Conservation (phyloP, 2,113 vertebrate genomes). For the Catharus minimus region DNA sequence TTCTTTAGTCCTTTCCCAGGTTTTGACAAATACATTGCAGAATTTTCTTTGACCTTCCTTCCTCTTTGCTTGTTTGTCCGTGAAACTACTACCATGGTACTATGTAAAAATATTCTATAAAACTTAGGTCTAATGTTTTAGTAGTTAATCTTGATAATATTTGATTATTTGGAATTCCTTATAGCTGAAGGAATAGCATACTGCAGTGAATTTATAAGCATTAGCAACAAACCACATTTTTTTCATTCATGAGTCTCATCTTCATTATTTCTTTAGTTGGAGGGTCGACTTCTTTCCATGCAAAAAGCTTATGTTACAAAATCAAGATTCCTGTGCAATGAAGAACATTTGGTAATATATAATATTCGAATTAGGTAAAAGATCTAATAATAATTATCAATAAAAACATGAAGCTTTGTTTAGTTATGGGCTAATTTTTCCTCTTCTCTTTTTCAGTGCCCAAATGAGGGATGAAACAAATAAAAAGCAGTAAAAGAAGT, state of each 20-base stretch:
- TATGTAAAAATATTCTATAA: background rate
- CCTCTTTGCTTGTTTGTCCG: background rate
- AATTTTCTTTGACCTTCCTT: background rate
- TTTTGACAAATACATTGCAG: background rate
- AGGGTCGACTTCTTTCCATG: background rate
- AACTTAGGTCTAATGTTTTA: background rate
- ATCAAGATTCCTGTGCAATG: rapidly evolving
- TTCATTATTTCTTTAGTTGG: background rate
- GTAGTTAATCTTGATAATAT: background rate
- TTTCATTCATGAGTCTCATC: background rate
- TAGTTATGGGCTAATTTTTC: background rate
- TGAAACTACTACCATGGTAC: background rate
- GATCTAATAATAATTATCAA: background rate
- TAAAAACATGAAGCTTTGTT: background rate
- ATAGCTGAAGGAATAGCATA: background rate
- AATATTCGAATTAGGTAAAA: background rate
- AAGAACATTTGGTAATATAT: background rate
- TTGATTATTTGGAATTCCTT: background rate
- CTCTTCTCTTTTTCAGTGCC: background rate
- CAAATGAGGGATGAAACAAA: background rate
- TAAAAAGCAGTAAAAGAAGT: background rate
- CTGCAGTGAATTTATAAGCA: background rate
- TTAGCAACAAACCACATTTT: background rate
- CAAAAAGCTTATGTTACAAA: background rate
- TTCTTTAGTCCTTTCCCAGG: background rate